phyloP scores from a whole-genome alignment of 2,797 vertebrate species.

The Natrix natrix region DNA sequence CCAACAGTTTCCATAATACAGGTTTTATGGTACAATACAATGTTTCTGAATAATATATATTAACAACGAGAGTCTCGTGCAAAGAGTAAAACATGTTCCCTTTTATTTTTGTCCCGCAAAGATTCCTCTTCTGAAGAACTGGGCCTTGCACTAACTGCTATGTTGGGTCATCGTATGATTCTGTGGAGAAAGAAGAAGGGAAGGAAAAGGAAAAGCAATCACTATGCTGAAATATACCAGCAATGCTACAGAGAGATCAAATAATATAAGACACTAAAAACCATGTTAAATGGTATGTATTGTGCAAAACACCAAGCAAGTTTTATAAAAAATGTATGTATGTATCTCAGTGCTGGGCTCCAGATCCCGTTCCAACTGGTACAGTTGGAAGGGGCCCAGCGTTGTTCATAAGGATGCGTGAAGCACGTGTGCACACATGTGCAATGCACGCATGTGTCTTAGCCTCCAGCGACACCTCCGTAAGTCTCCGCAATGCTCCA shows the following conservation, averaged over 20 bases:
- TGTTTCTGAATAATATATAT: slow-evolving; percentile 87
- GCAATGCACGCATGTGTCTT: too few relatives aligned
- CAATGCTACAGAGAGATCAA: neutral
- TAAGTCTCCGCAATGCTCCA: too few relatives aligned
- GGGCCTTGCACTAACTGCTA: slow-evolving; percentile 91
- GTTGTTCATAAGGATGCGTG: too few relatives aligned
- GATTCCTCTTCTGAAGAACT: slow-evolving; percentile 66
- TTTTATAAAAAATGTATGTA: neutral
- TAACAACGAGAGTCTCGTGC: slow-evolving; percentile 90
- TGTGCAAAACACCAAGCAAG: neutral
- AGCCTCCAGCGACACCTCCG: too few relatives aligned
- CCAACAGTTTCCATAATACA: slow-evolving; percentile 81
- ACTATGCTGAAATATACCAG: slow-evolving; percentile 7
- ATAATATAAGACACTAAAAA: neutral
- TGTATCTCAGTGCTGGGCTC: too few relatives aligned
- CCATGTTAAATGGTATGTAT: neutral
- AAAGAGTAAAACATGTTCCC: slow-evolving; percentile 85
- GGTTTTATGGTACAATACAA: slow-evolving; percentile 84
- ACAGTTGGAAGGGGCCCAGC: too few relatives aligned
- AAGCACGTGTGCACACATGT: too few relatives aligned
- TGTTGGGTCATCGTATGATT: slow-evolving; percentile 98
- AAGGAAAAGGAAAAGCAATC: slow-evolving; percentile 45
- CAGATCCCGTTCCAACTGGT: too few relatives aligned
- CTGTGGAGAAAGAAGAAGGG: slow-evolving; percentile 72
- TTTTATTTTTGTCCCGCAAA: slow-evolving; percentile 74